Base-by-base conservation (phyloP, 1,140 invertebrate species). In the Psilanteris sp. region DNA sequence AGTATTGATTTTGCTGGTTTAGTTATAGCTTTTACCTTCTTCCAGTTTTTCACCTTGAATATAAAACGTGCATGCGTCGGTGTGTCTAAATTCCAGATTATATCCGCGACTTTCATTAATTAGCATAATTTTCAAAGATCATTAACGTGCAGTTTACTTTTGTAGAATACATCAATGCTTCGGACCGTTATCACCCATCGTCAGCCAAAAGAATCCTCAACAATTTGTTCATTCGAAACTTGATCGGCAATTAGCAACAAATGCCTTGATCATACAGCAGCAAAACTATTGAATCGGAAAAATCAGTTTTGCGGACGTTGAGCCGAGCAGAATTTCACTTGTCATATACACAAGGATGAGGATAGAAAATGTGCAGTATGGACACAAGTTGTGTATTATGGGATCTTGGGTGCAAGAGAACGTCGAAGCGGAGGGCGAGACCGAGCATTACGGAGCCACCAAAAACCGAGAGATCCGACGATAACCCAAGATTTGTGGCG, bases 401-500 rank as follows among this genome's bases (percentile, higher is more conserved):
- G 67, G 67, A 80, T 77, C 70, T 59, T 52, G 34, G 55, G 39
- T 71, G 67, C 61, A 68, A 41, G 34, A 46, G 71, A 61, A 48
- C 71, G 61, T 74, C 44, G 39, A 26, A 61, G 57, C 48, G 54
- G 68, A 71, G 79, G 74, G 71, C 73, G 76, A 81, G 76, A 78
- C 74, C 62, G 41, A 74, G 80, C 78, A 83, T 84, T 81, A 81
- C 81, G 81, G 79, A 79, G 79, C 80, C 76, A 83, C 84, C 82
- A 81, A 85, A 85, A 85, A 87, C 79, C 79, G 64, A 78, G 72
- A 82, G 85, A 87, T 87, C 70, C 62, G 59, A 62, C 80, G 85
- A 87, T 87, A 87, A 80, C 64, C 26, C 59, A 76, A 83, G 85
- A 86, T 86, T 86, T 86, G 85, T 86, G 81, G 81, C 74, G 79